Evolutionary conservation across 2,888 invertebrate species (phyloP), one percentile per base, ranked within the genome.

Genomic region (Andrena bucephala): DNA sequence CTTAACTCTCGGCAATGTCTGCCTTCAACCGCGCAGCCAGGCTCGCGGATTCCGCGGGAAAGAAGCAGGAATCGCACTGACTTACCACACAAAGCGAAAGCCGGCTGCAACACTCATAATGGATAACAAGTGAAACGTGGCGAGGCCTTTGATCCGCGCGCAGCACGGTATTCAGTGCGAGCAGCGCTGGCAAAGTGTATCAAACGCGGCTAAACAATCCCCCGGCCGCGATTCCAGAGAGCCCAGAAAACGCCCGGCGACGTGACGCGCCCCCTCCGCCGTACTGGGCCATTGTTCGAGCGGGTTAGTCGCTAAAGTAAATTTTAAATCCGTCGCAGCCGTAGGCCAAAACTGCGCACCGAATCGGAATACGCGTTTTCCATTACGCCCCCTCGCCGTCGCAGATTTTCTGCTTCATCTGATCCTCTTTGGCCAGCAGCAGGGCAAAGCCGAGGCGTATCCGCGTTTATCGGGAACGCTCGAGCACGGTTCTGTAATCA

Each of bases 321-420:
- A 77, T 69, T 72, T 68, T 59, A 72, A 77, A 68, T 77, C 63
- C 57, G 67, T 62, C 48, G 42, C 54, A 27, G 29, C 16, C n/a
- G 20, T 5, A 24, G 33, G 29, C 13, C 27, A 16, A 24, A 69
- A 52, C 36, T 60, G 57, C 50, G 52, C 60, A 42, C 36, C 48
- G 62, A 68, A 71, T 71, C 71, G 67, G 60, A 60, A 67, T 60
- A 62, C 60, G 62, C 33, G 67, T 71, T 62, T 76, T 71, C 76
- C 80, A 80, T 80, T 80, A 80, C 57, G 24, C 10, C 33, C 33
- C 20, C 16, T 1, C 3, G 16, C 4, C 16, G 24, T 29, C n/a
- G 66, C 29, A 75, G 66, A 72, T 81, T 57, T 72, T 81, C 71
- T 54, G 66, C 63, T 52, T 50, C 36, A 13, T 63, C 59, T 68